A percentile compares a stretch with the other conserved stretches of the same genome.
phyloP scores from a whole-genome alignment of 2,888 invertebrate species.

The Andrena bucephala region DNA sequence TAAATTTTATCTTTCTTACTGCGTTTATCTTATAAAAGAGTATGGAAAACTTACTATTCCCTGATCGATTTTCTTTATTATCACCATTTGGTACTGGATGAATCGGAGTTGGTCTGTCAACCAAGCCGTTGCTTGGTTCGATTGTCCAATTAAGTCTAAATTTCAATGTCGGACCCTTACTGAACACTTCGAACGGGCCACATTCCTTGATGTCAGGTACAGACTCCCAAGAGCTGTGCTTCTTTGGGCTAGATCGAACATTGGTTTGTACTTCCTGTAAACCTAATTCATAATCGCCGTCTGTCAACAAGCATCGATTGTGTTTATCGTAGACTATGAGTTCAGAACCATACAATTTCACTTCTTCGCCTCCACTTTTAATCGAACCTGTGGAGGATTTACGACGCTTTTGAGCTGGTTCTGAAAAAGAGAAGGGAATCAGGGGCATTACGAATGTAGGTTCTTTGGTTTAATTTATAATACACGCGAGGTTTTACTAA shows the following conservation, averaged over 20 bases:
- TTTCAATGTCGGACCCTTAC: conserved; percentile 93
- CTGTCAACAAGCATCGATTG: conserved; percentile 93
- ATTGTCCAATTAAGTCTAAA: conserved; percentile 94
- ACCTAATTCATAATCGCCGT: conserved; percentile 96
- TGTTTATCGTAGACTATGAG: conserved; percentile 96
- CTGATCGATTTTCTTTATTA: conserved; percentile 85
- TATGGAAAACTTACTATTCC: conserved; percentile 63
- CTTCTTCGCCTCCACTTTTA: conserved; percentile 85
- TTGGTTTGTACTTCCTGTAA: conserved; percentile 89
- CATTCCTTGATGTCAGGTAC: conserved; percentile 87
- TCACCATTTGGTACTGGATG: conserved; percentile 81
- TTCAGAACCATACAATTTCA: conserved; percentile 91
- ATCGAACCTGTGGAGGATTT: conserved; percentile 86
- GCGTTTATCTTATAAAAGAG: conserved; percentile 2
- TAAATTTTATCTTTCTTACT: not conserved
- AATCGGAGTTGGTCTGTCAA: conserved; percentile 88
- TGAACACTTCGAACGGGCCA: conserved; percentile 91
- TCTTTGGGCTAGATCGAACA: conserved; percentile 87
- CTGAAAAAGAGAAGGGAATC: conserved; percentile 81
- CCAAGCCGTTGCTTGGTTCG: conserved; percentile 89
- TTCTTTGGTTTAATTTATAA: not conserved
- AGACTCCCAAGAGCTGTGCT: conserved; percentile 90
- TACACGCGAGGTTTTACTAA: conserved; percentile 52
- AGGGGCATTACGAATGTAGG: not conserved
- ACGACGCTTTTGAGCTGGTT: conserved; percentile 90